Evolutionary conservation across 1,140 invertebrate species (phyloP), one percentile per base, ranked within the genome.

Genomic region (Musca vetustissima): DNA sequence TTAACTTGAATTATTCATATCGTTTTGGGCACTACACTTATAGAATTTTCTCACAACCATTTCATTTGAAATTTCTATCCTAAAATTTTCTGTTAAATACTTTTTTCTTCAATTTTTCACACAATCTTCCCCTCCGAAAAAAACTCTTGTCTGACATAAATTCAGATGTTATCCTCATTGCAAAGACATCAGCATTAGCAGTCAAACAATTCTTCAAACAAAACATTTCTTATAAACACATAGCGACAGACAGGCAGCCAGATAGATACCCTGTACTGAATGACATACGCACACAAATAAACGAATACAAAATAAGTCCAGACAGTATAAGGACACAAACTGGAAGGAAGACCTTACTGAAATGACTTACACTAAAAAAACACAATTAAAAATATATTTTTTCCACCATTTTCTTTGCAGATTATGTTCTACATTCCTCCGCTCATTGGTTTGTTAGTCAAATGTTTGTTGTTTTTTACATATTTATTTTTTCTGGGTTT

Each of bases 351-450:
- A 4, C 28, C 28, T n/a, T n/a, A n/a, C n/a, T 28, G 24, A 22
- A 55, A 55, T 55, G 52, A 55, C 52, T 55, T 55, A 32, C 55
- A 59, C 55, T 32, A 59, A 17, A 32, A 32, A 32, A 59, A 59
- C 25, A 59, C 55, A 59, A 32, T 59, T 32, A 59, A 59, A 59
- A 59, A 59, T 59, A 36, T 17, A 32, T 28, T 59, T 59, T 59
- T 59, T 59, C 32, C 55, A 28, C 28, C 28, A 28, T 28, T 28
- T 28, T 28, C 28, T 28, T 28, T 28, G 28, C 28, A 4, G 28
- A 28, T 28, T 28, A 28, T 28, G 28, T 28, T 8, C 17, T n/a
- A 4, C 24, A 32, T 59, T 32, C n/a, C 32, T 32, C 15, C 50
- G 8, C 21, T 53, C 13, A 49, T 49, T 49, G 48, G 15, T 59